Base-by-base conservation (phyloP, 1,140 invertebrate genomes). In the Meloidogyne hapla region DNA sequence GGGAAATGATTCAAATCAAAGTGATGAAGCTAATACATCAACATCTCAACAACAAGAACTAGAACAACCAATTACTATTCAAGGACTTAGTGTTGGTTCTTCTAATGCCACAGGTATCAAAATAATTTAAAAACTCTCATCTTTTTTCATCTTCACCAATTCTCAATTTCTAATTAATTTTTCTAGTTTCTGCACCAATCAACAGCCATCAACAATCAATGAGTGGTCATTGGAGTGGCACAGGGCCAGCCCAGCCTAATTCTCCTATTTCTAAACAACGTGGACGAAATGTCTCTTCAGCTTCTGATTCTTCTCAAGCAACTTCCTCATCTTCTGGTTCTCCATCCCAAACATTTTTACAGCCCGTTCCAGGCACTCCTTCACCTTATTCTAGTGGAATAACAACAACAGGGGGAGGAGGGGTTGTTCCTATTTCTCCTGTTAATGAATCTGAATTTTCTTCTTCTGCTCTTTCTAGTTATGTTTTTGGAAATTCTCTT, bases 401-500 rank as follows among this genome's bases (percentile, higher is more conserved):
- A 21, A 42, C 42, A 33, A 15, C 45, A 23, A 25, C 38, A 6
- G 25, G 25, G n/a, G 56, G 2, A 10, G 70, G 48, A 8, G 40
- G 40, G 12, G 12, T 2, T 10, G 13, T 42, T n/a, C 25, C 42
- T n/a, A 15, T 73, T 25, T 56, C 25, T 18, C 70, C 33, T n/a
- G 18, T 63, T 38, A 73, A 40, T 40, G 48, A 73, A 38, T 40
- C 10, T n/a, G 70, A 73, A 56, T 61, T 61, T 21, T 26, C 70
- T 23, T 73, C 70, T 6, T 71, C 69, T 33, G 70, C 70, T 4
- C 70, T 73, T 33, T 73, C 70, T 13, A 73, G 56, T 38, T 73
- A 73, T 38, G 21, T 73, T 42, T 62, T 73, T 23, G 70, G 56
- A 26, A 38, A 61, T 33, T 73, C 70, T 9, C 70, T 73, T 12